phyloP scores from a whole-genome alignment of 2,113 vertebrate genomes.

The Elephas maximus region DNA sequence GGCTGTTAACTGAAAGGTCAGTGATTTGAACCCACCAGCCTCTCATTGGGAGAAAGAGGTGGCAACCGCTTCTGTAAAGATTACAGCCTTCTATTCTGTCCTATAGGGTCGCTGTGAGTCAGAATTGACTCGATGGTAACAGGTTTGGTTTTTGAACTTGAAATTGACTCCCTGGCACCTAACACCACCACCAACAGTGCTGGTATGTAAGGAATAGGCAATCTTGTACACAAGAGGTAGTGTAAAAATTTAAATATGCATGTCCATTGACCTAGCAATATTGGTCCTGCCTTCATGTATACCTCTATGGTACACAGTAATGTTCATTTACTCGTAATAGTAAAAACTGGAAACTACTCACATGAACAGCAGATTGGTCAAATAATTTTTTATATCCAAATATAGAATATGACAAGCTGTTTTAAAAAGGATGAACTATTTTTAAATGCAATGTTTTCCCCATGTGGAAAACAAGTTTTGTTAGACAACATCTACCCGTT shows the following conservation, averaged over 20 bases:
- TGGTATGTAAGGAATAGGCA: neutral
- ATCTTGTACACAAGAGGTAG: neutral
- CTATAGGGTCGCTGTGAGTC: too few relatives aligned
- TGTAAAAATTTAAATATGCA: conserved; percentile 18
- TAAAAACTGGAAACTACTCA: neutral
- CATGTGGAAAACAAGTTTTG: neutral
- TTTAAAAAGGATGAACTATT: neutral
- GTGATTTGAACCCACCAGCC: too few relatives aligned
- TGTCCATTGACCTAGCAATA: neutral
- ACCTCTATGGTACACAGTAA: neutral
- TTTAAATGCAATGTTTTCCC: neutral
- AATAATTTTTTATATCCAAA: neutral
- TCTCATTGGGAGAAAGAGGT: too few relatives aligned
- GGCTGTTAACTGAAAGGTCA: too few relatives aligned
- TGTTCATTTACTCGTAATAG: neutral
- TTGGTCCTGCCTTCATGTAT: neutral
- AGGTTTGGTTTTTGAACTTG: too few relatives aligned
- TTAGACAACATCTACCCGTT: neutral
- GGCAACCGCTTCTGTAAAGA: too few relatives aligned
- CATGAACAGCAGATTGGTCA: neutral
- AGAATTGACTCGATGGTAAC: too few relatives aligned
- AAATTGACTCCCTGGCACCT: too few relatives aligned
- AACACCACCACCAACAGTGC: neutral
- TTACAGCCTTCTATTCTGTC: too few relatives aligned
- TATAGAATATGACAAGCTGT: neutral